A percentile compares a stretch with the other conserved stretches of the same genome.
phyloP scores from a whole-genome alignment of 2,888 invertebrate genomes.

The Tenthredo mesomela region DNA sequence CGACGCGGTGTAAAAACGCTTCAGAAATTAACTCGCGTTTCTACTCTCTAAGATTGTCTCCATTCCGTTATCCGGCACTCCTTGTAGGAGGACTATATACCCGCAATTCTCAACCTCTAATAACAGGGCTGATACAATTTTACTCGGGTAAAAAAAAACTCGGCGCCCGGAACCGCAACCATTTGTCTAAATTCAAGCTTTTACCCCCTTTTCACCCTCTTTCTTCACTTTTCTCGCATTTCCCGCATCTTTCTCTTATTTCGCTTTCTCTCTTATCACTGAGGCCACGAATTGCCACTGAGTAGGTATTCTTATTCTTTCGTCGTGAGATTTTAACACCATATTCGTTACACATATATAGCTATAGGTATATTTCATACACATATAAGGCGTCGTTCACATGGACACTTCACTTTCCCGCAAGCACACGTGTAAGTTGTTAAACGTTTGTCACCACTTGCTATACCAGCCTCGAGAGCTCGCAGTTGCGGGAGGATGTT shows the following conservation, averaged over 20 bases:
- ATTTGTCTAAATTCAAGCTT: slow-evolving; percentile 48
- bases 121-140: slow-evolving; percentile 42
- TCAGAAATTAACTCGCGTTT: slow-evolving; percentile 47
- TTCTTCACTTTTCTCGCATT: slow-evolving; percentile 44
- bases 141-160: background rate
- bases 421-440: slow-evolving; percentile 48
- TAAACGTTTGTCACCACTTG: slow-evolving; percentile 52
- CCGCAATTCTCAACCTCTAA: slow-evolving; percentile 34
- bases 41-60: slow-evolving; percentile 48
- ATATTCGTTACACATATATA: slow-evolving; percentile 5
- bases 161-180: slow-evolving; percentile 24
- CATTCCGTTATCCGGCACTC: background rate
- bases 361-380: background rate
- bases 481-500: slow-evolving; percentile 45
- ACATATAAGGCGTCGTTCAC: slow-evolving; percentile 26
- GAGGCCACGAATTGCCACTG: slow-evolving; percentile 3
- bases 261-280: background rate
- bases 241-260: slow-evolving; percentile 17
- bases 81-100: background rate
- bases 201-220: slow-evolving; percentile 42
- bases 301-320: slow-evolving; percentile 6
- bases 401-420: background rate
- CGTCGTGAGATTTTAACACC: background rate
- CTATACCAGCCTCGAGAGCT: slow-evolving; percentile 5
- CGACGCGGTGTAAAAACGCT: slow-evolving; percentile 43